phyloP scores from a whole-genome alignment of 2,888 invertebrate species.

The Epirrhoe alternata region DNA sequence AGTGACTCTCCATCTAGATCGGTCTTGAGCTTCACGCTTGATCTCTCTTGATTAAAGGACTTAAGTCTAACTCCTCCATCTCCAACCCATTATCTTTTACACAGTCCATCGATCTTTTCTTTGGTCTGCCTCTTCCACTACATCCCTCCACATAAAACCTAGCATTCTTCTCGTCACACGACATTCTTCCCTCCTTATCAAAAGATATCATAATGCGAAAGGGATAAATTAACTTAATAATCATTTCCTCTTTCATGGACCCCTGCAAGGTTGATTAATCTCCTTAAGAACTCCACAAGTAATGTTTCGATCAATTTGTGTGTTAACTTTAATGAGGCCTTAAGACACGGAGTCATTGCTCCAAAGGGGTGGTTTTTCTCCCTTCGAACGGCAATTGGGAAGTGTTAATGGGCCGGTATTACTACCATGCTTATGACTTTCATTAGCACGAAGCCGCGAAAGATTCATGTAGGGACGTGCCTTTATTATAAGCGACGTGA shows the following conservation, averaged over 20 bases:
- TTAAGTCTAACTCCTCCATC: no score
- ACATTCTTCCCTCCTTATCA: no score
- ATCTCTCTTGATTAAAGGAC: no score
- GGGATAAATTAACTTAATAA: neutral
- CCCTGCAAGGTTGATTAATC: constrained; percentile 13
- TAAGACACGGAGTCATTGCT: constrained; percentile 58
- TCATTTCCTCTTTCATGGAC: neutral
- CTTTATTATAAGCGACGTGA: constrained; percentile 78
- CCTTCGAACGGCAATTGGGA: constrained; percentile 71
- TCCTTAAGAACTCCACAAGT: constrained; percentile 32
- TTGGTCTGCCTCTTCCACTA: no score
- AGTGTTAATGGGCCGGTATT: constrained; percentile 76
- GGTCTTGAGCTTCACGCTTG: no score
- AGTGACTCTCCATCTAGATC: no score
- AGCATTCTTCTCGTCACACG: no score
- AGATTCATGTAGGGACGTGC: constrained; percentile 80
- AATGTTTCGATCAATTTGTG: constrained; percentile 68
- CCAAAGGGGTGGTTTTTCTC: constrained; percentile 68
- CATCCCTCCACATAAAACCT: no score
- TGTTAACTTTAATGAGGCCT: constrained; percentile 71
- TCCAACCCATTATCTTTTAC: no score
- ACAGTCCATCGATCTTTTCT: no score
- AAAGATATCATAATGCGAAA: neutral
- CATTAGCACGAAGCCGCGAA: constrained; percentile 77
- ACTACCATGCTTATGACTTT: constrained; percentile 80